Evolutionary conservation across 2,797 vertebrate species (phyloP).

Genomic region (Cryptoblepharus egeriae): DNA sequence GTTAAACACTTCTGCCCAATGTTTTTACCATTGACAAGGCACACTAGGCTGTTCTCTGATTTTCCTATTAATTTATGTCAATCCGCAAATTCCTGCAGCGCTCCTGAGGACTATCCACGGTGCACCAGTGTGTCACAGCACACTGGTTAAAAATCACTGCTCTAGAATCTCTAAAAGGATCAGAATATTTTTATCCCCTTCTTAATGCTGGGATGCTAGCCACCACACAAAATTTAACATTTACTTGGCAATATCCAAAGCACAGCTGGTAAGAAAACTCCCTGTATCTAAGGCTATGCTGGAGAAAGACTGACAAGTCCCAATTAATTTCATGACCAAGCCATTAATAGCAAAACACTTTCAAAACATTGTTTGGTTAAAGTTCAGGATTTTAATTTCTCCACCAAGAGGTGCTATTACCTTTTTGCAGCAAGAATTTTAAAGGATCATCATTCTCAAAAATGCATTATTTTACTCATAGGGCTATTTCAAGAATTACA

Average conservation of each 20-base stretch:
- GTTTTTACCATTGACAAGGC: too few species aligned
- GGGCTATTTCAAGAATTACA: constrained; percentile 8
- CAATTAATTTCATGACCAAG: neutral
- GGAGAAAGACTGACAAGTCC: constrained; percentile 5
- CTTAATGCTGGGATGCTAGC: neutral
- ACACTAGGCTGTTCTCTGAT: too few species aligned
- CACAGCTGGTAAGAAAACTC: neutral
- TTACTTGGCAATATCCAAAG: constrained; percentile 24
- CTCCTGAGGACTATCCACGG: too few species aligned
- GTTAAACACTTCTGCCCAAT: too few species aligned
- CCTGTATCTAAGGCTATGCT: constrained; percentile 18
- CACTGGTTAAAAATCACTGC: too few species aligned
- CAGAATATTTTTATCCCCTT: neutral
- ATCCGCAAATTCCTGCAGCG: too few species aligned
- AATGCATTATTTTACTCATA: neutral
- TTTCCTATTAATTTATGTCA: too few species aligned
- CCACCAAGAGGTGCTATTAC: constrained; percentile 57
- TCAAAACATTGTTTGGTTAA: neutral
- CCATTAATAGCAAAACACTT: neutral
- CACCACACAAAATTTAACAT: constrained; percentile 13
- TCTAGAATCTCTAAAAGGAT: too few species aligned
- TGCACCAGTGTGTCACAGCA: too few species aligned
- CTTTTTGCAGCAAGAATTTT: neutral
- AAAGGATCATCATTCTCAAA: neutral
- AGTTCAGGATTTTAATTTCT: neutral